A percentile compares a stretch with the other conserved stretches of the same genome.
phyloP scores from a whole-genome alignment of 2,113 vertebrate species.

The Leptobrachium leishanense region DNA sequence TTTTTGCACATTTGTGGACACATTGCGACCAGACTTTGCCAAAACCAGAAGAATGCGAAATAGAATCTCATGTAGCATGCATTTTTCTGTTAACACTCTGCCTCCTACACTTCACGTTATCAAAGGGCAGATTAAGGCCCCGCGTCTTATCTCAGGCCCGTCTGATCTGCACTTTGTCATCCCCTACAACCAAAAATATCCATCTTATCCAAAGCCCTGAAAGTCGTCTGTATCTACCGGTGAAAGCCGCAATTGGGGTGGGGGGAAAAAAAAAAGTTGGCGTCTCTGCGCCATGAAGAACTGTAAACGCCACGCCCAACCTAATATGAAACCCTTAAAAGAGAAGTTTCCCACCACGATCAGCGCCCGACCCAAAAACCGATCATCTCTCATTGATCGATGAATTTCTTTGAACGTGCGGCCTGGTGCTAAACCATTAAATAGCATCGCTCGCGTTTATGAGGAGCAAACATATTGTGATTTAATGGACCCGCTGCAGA shows the following conservation, averaged over 20 bases:
- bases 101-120: neutral
- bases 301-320: neutral
- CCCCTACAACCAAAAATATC: neutral
- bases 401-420: neutral
- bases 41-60: too few species aligned
- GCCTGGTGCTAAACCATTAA: neutral
- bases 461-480: too few species aligned
- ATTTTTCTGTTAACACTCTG: neutral
- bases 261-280: too few species aligned
- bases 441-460: too few species aligned
- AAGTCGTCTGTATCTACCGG: neutral
- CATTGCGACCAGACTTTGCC: too few species aligned
- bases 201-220: neutral
- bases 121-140: neutral
- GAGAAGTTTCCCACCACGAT: neutral
- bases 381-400: too few species aligned
- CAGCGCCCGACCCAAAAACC: too few species aligned
- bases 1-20: too few species aligned
- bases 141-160: neutral
- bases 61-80: too few species aligned
- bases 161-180: slow-evolving; percentile 1
- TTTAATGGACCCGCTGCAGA: too few species aligned
- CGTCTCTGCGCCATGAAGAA: too few species aligned
- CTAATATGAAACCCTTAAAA: neutral
- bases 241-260: too few species aligned